A percentile compares a stretch with the other conserved stretches of the same genome.
Conservation (phyloP, 2,888 invertebrate genomes). For the Phrixothrix hirtus region DNA sequence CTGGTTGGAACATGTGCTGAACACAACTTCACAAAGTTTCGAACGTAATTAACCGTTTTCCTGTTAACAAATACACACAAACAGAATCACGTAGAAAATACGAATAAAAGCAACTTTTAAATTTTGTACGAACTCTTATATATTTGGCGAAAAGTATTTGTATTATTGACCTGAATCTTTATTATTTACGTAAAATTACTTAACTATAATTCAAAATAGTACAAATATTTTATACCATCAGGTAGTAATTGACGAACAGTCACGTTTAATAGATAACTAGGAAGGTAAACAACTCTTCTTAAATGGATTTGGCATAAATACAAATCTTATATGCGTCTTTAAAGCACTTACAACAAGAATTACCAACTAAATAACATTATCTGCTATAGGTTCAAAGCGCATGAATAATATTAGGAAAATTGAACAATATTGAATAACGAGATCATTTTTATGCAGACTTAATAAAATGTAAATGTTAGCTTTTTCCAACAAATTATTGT, state of each 20-base stretch:
- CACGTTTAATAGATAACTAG: too few relatives aligned
- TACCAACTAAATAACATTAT: conserved; percentile 29
- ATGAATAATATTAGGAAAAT: conserved; percentile 26
- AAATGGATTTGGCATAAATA: neutral
- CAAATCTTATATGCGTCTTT: neutral
- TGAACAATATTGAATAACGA: conserved; percentile 21
- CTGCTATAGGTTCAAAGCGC: conserved; percentile 29
- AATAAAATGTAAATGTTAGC: conserved; percentile 5
- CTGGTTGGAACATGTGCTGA: conserved; percentile 47
- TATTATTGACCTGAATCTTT: too few relatives aligned
- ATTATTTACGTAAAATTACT: too few relatives aligned
- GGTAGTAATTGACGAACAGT: too few relatives aligned
- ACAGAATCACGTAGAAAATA: conserved; percentile 2
- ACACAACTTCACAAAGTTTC: conserved; percentile 43
- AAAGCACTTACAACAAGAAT: conserved; percentile 16
- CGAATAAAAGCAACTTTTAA: too few relatives aligned
- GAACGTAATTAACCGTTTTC: conserved; percentile 44
- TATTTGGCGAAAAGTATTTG: too few relatives aligned
- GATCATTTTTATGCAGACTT: conserved; percentile 7
- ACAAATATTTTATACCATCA: too few relatives aligned
- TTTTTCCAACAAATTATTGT: neutral
- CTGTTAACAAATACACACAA: conserved; percentile 24
- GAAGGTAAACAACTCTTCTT: neutral
- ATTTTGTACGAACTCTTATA: too few relatives aligned
- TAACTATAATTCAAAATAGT: too few relatives aligned